Evolutionary conservation across 30 jellyfish, hydroid and myxozoan genomes (phyloP).

Genomic region (Rhopilema esculentum): DNA sequence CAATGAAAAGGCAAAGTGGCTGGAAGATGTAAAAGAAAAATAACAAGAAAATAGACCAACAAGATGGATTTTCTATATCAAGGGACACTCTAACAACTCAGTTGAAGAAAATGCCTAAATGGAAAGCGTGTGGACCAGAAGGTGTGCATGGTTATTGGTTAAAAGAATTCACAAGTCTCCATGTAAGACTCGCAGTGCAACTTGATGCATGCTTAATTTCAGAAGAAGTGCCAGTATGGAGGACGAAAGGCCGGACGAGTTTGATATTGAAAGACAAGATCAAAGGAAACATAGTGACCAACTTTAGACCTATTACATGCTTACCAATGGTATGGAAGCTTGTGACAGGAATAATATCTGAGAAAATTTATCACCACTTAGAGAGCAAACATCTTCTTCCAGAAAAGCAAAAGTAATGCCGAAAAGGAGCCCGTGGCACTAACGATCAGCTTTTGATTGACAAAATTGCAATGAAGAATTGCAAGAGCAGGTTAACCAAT

Average conservation of each 20-base stretch:
- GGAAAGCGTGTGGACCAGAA: conserved; percentile 12
- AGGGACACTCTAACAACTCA: conserved; percentile 2
- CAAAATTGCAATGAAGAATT: background rate
- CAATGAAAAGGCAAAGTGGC: conserved; percentile 49
- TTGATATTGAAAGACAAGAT: conserved; percentile 36
- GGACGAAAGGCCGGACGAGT: conserved; percentile 18
- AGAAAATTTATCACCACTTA: background rate
- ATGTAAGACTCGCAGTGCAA: background rate
- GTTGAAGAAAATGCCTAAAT: conserved; percentile 16
- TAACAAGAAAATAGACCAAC: background rate
- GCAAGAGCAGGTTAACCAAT: background rate
- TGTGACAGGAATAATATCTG: background rate
- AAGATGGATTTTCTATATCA: conserved; percentile 14
- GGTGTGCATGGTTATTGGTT: conserved; percentile 48
- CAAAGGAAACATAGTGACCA: conserved; percentile 14
- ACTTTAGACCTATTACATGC: conserved; percentile 20
- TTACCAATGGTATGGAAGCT: conserved; percentile 9
- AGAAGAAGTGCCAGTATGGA: conserved; percentile 3
- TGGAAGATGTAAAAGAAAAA: conserved; percentile 2
- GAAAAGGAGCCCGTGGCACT: conserved; percentile 1
- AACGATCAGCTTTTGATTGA: conserved; percentile 27
- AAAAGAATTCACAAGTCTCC: background rate
- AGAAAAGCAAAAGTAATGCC: conserved; percentile 1
- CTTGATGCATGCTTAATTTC: background rate
- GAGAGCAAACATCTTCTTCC: background rate